A percentile compares a stretch with the other conserved stretches of the same genome.
phyloP scores from a whole-genome alignment of 2,888 invertebrate genomes.

The Melangyna quadrimaculata region DNA sequence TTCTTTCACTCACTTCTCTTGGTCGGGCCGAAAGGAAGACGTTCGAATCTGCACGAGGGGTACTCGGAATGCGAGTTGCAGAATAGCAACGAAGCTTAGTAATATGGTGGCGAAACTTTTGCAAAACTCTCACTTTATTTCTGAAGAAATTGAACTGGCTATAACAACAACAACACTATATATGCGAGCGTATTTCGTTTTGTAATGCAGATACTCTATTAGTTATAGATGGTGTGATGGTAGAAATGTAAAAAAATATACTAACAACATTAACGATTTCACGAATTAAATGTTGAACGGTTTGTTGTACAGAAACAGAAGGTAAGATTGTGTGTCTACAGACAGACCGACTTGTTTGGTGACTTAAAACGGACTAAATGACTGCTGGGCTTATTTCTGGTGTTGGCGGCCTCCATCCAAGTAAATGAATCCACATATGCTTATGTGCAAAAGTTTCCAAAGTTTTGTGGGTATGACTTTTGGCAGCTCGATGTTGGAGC shows the following conservation, averaged over 20 bases:
- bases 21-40: background rate
- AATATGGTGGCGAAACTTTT: slow-evolving; percentile 60
- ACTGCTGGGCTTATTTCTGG: slow-evolving; percentile 63
- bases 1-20: slow-evolving; percentile 51
- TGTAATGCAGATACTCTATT: background rate
- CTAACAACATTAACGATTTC: slow-evolving; percentile 37
- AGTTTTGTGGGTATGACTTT: slow-evolving; percentile 63
- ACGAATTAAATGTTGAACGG: slow-evolving; percentile 52
- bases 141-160: slow-evolving; percentile 18
- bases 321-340: slow-evolving; percentile 19
- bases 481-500: slow-evolving; percentile 55
- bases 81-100: slow-evolving; percentile 36
- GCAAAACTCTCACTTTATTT: slow-evolving; percentile 68
- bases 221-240: slow-evolving; percentile 9
- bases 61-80: background rate
- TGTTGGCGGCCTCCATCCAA: slow-evolving; percentile 52
- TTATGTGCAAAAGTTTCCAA: slow-evolving; percentile 71
- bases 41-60: slow-evolving; percentile 6
- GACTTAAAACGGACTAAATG: slow-evolving; percentile 70
- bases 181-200: slow-evolving; percentile 35
- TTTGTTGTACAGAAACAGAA: slow-evolving; percentile 32
- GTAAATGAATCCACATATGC: slow-evolving; percentile 42
- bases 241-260: slow-evolving; percentile 48
- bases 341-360: slow-evolving; percentile 67
- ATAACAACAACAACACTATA: slow-evolving; percentile 19